Evolutionary conservation across 2,888 invertebrate genomes (phyloP), one percentile per base, ranked within the genome.

Genomic region (Parascotia fuliginaria): DNA sequence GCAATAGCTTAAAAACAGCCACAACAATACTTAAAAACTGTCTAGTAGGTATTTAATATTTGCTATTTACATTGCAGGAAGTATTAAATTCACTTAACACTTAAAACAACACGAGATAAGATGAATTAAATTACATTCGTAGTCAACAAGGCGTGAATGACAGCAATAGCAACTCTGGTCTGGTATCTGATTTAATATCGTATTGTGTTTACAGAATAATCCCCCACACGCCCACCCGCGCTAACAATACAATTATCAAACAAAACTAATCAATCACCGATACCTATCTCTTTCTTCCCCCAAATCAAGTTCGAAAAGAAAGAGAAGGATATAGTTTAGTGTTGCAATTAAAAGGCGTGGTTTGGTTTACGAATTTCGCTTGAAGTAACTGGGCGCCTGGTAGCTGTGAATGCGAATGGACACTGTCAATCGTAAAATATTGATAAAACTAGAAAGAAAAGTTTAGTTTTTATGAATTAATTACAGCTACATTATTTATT

Each of bases 1-100:
- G n/a, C n/a, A n/a, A n/a, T n/a, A n/a, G n/a, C n/a, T n/a, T n/a
- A n/a, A 9, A 19, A 13, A 12, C 5, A 15, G 13, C 9, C 14
- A 6, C 9, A 33, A 28, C 1, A 29, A n/a, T 19, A 14, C 2
- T 46, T 16, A 29, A 15, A 33, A 16, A n/a, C n/a, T n/a, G n/a
- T n/a, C n/a, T n/a, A n/a, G n/a, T n/a, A n/a, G n/a, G n/a, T n/a
- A n/a, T n/a, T n/a, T 14, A 4, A 37, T 14, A 19, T 11, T 14
- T 6, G 14, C 16, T 11, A 14, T 38, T 42, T 24, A 3, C 58
- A 77, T 41, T 27, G 3, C 60, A 77, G 75, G 67, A 74, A 49
- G 77, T 79, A 11, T 43, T 75, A 37, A 46, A 48, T 3, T 75
- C 76, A 1, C 48, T 79, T 2, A 70, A 34, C 47, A 3, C 54